A percentile compares a stretch with the other conserved stretches of the same genome.
Evolutionary conservation across 1,140 invertebrate species (phyloP).

Genomic region (Saccostrea echinata): DNA sequence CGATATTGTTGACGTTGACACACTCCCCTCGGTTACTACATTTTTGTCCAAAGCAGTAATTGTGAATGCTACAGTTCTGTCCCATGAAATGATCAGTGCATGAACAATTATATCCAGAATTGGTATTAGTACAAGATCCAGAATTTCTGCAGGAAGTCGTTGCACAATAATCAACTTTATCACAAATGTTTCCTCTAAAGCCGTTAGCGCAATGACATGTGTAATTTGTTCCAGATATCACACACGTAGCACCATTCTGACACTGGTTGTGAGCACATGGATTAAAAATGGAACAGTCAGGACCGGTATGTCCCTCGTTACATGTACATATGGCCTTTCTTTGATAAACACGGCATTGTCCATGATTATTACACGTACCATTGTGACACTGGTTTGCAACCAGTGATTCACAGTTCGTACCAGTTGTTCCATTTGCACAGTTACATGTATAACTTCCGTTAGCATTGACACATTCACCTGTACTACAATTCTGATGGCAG

Average conservation of each 20-base stretch:
- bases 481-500: no score
- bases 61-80: neutral
- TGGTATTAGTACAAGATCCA: neutral
- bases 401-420: conserved; percentile 26
- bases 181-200: neutral
- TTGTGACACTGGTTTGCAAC: neutral
- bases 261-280: neutral
- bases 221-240: neutral
- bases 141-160: neutral
- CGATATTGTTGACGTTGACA: conserved; percentile 90
- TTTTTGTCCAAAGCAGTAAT: neutral
- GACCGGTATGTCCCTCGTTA: neutral
- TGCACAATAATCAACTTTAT: neutral
- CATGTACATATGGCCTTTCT: neutral
- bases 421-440: neutral
- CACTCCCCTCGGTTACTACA: conserved; percentile 95
- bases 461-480: neutral
- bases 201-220: neutral
- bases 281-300: neutral
- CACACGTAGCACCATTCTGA: conserved; percentile 20
- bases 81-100: neutral
- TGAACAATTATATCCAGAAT: neutral
- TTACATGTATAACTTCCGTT: conserved; percentile 18
- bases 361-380: conserved; percentile 4
- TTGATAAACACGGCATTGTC: neutral